Base-by-base conservation (phyloP, 2,888 invertebrate genomes). In the Fissipunctia ypsillon region DNA sequence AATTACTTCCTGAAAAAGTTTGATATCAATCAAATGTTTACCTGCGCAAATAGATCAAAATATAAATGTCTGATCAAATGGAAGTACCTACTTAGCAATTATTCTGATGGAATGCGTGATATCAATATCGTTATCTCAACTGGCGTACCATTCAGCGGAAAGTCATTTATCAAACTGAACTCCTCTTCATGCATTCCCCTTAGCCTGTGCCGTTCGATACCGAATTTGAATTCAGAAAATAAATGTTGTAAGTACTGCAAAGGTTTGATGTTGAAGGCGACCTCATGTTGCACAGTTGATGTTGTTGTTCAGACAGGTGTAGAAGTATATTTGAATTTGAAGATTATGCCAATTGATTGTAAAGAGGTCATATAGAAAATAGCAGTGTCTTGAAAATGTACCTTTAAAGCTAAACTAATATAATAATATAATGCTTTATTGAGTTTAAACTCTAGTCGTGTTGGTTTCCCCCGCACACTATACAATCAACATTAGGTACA, bases 171-270 rank as follows among this genome's bases (percentile, higher is more conserved):
- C 63, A 76, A 77, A 50, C 54, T 76, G 60, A 74, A 68, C 61
- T 70, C 43, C 60, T 77, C 54, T 65, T 73, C 25, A 57, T 83
- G 73, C 71, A 75, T 57, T 70, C 61, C 57, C 63, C 60, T 71
- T 78, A 63, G 78, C 72, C 73, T 83, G 71, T 77, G 35, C 63
- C 61, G 63, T 66, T 80, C 73, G 66, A 45, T 64, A 70, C 41
- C 12, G 35, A 67, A 57, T 75, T 75, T 61, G 60, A 74, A 61
- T 67, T 48, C 60, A n/a, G 16, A 73, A 69, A 66, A 76, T 74
- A 81, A 78, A 82, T 65, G 3, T 78, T 78, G 56, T 73, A 74
- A 80, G 76, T 77, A 80, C n/a, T n/a, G n/a, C n/a, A n/a, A n/a
- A n/a, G n/a, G n/a, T n/a, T n/a, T n/a, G n/a, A n/a, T n/a, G n/a